Percentiles rank a stretch among this genome's conserved stretches.
Evolutionary conservation across 2,113 vertebrate genomes (phyloP).

Genomic region (Pluvianellus socialis): DNA sequence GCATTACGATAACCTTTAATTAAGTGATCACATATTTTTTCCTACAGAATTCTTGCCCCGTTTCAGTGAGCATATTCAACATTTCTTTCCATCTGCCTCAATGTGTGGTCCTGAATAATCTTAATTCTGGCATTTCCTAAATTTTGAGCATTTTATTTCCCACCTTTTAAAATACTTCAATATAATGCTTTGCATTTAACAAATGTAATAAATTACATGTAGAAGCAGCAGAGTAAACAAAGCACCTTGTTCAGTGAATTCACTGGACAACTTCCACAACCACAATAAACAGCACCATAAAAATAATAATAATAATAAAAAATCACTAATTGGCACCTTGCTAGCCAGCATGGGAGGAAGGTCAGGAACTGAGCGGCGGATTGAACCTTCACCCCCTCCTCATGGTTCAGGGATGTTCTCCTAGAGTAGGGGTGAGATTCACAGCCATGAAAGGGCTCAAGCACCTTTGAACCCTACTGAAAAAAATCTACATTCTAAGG

Average conservation of each 20-base stretch:
- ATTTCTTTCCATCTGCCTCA: neutral
- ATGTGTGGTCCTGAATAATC: neutral
- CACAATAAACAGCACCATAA: constrained; percentile 10
- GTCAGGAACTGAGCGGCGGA: neutral
- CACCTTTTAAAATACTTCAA: neutral
- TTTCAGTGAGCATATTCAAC: neutral
- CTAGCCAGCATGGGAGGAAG: neutral
- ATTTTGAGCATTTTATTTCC: neutral
- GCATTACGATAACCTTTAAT: neutral
- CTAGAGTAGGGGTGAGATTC: neutral
- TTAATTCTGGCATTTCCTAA: constrained; percentile 5
- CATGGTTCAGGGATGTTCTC: neutral
- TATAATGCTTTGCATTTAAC: neutral
- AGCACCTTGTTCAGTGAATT: neutral
- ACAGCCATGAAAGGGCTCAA: neutral
- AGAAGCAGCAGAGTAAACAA: neutral
- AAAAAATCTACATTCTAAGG: neutral
- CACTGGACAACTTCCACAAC: neutral
- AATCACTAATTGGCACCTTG: constrained; percentile 6
- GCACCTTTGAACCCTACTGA: neutral
- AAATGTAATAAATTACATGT: neutral
- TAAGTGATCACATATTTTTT: neutral
- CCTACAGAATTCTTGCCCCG: neutral
- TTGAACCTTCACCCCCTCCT: neutral
- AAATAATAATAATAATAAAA: neutral